A percentile compares a stretch with the other conserved stretches of the same genome.
phyloP scores from a whole-genome alignment of 2,888 invertebrate genomes.

The Creontiades dilutus region DNA sequence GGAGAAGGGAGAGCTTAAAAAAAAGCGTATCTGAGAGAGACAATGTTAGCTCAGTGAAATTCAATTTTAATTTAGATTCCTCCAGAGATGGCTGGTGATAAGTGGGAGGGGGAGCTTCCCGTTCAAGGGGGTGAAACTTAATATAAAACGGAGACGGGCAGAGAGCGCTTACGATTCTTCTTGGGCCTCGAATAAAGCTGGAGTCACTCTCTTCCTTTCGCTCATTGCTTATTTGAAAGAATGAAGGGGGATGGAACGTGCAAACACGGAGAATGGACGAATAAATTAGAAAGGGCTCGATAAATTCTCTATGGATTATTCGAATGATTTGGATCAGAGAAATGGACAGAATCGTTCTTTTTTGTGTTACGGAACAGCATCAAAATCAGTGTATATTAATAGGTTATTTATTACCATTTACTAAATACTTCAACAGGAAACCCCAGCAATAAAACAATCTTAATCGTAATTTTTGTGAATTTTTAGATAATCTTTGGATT shows the following conservation, averaged over 20 bases:
- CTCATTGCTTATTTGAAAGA: constrained; percentile 13
- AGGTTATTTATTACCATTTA: no score
- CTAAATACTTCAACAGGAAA: no score
- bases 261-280: neutral
- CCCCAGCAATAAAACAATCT: no score
- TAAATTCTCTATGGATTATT: no score
- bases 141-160: constrained; percentile 23
- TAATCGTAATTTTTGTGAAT: no score
- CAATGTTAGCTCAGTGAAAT: constrained; percentile 58
- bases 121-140: constrained; percentile 16
- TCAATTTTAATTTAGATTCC: constrained; percentile 67
- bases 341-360: no score
- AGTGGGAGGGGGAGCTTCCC: neutral
- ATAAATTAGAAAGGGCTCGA: no score
- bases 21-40: neutral
- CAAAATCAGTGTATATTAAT: no score
- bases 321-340: no score
- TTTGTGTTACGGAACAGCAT: no score
- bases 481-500: no score
- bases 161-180: constrained; percentile 33
- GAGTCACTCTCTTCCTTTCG: neutral
- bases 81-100: constrained; percentile 37
- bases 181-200: neutral
- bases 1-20: neutral
- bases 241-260: neutral